Evolutionary conservation across 2,888 invertebrate genomes (phyloP), one percentile per base, ranked within the genome.

Genomic region (Nomada fucata): DNA sequence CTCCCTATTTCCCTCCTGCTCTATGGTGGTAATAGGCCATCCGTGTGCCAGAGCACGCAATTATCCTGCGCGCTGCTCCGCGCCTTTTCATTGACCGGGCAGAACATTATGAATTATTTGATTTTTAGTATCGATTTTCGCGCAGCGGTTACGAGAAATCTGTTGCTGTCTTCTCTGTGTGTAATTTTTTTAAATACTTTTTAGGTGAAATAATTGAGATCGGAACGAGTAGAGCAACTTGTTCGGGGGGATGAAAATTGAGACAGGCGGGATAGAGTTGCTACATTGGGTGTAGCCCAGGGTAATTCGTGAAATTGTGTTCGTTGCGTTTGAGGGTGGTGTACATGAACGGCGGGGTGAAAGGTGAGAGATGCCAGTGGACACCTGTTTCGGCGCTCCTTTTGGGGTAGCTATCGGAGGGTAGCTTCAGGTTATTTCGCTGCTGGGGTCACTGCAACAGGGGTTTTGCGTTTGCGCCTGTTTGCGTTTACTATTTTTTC

Each of bases 31-130:
- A 90, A 90, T 90, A 90, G 90, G 90, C 88, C 89, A 89, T 86
- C 82, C 87, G 86, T 88, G 85, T 87, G 86, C 86, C 84, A 84
- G 84, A 81, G 83, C 84, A 85, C 83, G 91, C 89, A 90, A 91
- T 91, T 91, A 91, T 90, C 90, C 90, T 91, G 91, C 87, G 50
- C 59, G 69, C 88, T n/a, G 69, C 65, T 57, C 85, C 86, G 79
- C 59, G 42, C 42, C 65, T 74, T 71, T 82, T 80, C 78, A 36
- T 36, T 36, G 36, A 7, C 15, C 47, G 13, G 15, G 15, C 1
- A 47, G 47, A 47, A 47, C 47, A 15, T 47, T 47, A 2, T 47
- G 47, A 47, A 47, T 47, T 47, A 3, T 47, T 11, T 47, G 15
- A 47, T 15, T 47, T 47, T 47, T 47, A 0, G 0, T 13, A 47